Base-by-base conservation (phyloP, 2,888 invertebrate genomes). In the Deilephila elpenor region DNA sequence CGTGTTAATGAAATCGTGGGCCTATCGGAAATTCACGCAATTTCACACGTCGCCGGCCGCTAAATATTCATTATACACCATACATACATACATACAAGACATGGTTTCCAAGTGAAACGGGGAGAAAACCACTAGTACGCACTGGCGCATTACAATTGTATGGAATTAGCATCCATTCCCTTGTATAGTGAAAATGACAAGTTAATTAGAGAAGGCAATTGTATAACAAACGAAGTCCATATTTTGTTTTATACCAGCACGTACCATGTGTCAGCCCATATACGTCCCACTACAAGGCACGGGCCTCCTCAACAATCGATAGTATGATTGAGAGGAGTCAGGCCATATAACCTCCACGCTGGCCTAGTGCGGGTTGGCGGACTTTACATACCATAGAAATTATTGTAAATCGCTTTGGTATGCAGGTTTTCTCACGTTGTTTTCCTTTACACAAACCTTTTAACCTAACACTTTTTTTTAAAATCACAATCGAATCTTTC, bases 401-500 rank as follows among this genome's bases (percentile, higher is more conserved):
- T 25, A 25, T 25, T 25, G 25, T 1, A 25, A 25, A 25, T 25
- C 25, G 25, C 25, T 25, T 1, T 25, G 25, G 25, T 25, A 25
- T 25, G 25, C 25, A 25, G 25, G 25, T n/a, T n/a, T n/a, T n/a
- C n/a, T n/a, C n/a, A n/a, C n/a, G n/a, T n/a, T n/a, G n/a, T n/a
- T n/a, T n/a, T n/a, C n/a, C n/a, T n/a, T n/a, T n/a, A n/a, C n/a
- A n/a, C n/a, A n/a, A n/a, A n/a, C n/a, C n/a, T n/a, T n/a, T n/a
- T n/a, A n/a, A n/a, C n/a, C n/a, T n/a, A n/a, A 25, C 25, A 25
- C 25, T 37, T 6, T 37, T 44, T 44, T 19, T n/a, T 25, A 11
- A 44, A 5, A 29, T 17, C n/a, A 32, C 78, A 74, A 61, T 76
- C 78, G 78, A 71, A 77, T 78, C 77, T 75, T 80, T 73, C 79